phyloP scores from a whole-genome alignment of 2,113 vertebrate genomes.

The Dasyornis broadbenti region DNA sequence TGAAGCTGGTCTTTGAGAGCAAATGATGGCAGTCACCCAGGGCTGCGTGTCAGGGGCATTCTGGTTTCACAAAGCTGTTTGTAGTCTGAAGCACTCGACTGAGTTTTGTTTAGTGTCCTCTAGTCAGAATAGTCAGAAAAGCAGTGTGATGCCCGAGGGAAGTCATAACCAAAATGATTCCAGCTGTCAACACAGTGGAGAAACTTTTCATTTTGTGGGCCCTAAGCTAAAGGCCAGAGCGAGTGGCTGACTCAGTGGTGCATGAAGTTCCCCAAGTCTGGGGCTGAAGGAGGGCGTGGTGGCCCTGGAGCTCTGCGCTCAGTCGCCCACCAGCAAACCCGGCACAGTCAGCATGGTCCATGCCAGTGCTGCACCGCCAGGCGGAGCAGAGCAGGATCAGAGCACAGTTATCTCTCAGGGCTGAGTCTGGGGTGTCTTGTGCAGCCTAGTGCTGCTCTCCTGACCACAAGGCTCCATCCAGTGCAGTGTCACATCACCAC shows the following conservation, averaged over 20 bases:
- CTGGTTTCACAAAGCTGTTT: background rate
- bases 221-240: background rate
- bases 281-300: background rate
- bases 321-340: background rate
- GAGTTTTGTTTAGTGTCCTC: background rate
- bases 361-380: rapidly evolving
- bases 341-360: rapidly evolving
- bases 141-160: background rate
- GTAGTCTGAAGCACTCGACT: background rate
- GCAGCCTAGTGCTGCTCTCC: background rate
- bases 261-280: background rate
- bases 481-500: background rate
- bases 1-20: background rate
- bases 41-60: background rate
- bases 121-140: background rate
- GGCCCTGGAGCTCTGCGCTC: background rate
- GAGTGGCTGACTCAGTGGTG: background rate
- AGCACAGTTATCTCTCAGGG: background rate
- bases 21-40: background rate
- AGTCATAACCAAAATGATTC: background rate
- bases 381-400: rapidly evolving
- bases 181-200: conserved; percentile 32
- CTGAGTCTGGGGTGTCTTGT: background rate
- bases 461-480: background rate
- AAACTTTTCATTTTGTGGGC: background rate